phyloP scores from a whole-genome alignment of 2,113 vertebrate genomes.

The Chloroceryle aenea region DNA sequence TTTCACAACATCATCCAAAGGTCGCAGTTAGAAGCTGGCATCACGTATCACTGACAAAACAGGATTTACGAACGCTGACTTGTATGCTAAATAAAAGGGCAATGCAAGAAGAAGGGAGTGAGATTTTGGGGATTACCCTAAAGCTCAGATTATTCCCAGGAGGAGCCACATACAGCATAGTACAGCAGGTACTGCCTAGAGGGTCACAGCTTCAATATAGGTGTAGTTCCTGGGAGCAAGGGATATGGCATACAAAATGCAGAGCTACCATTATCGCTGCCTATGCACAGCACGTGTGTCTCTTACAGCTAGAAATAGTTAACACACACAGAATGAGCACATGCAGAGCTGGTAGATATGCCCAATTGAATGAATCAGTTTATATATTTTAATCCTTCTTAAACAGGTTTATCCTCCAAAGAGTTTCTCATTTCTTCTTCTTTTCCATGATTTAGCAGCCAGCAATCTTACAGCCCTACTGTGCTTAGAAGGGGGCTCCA shows the following conservation, averaged over 20 bases:
- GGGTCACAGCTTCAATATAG: background rate
- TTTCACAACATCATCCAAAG: background rate
- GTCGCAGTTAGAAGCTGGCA: background rate
- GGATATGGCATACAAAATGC: background rate
- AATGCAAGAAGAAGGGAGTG: background rate
- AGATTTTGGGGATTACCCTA: background rate
- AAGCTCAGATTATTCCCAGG: background rate
- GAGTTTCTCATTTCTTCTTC: conserved; percentile 69
- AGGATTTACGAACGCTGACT: fast-evolving
- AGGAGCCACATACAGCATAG: background rate
- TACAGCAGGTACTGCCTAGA: background rate
- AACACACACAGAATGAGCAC: conserved; percentile 56
- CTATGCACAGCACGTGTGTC: background rate
- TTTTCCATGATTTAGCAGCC: conserved; percentile 71
- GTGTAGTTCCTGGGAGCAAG: background rate
- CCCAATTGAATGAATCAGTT: conserved; percentile 69
- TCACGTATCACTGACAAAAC: background rate
- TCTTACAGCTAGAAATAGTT: conserved; percentile 54
- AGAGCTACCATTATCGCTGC: conserved; percentile 2
- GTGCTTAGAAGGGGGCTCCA: conserved; percentile 68
- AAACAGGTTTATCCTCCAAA: conserved; percentile 74
- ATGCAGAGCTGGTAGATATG: conserved; percentile 66
- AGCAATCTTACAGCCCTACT: conserved; percentile 63
- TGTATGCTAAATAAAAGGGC: background rate
- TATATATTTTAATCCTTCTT: conserved; percentile 77